Percentiles rank a stretch among this genome's conserved stretches.
phyloP scores from a whole-genome alignment of 2,797 vertebrate species.

The Malacoctenus gilli region DNA sequence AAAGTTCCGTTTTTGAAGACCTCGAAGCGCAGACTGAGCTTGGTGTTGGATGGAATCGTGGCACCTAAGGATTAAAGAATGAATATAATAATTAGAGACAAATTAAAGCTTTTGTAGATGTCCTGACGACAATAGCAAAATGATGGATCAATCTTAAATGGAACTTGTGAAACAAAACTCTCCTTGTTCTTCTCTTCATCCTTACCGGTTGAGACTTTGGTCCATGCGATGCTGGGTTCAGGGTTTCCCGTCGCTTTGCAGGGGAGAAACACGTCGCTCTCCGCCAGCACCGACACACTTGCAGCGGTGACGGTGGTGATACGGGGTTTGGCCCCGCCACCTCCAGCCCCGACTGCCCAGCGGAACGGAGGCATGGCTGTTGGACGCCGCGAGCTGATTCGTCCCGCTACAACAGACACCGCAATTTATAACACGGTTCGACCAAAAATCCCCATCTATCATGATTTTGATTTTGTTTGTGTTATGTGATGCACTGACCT shows the following conservation, averaged over 20 bases:
- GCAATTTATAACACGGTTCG: too few species aligned
- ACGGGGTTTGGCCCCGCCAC: slow-evolving; percentile 68
- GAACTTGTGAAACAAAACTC: too few species aligned
- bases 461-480: neutral
- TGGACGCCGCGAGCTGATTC: slow-evolving; percentile 50
- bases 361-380: slow-evolving; percentile 75
- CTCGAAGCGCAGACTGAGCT: slow-evolving; percentile 82
- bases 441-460: too few species aligned
- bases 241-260: slow-evolving; percentile 81
- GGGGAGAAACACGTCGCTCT: slow-evolving; percentile 76
- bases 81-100: too few species aligned
- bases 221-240: slow-evolving; percentile 79
- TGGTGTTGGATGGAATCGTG: slow-evolving; percentile 81
- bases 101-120: too few species aligned
- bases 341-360: slow-evolving; percentile 58
- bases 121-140: too few species aligned
- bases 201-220: slow-evolving; percentile 84
- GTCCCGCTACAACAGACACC: slow-evolving; percentile 30
- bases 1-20: slow-evolving; percentile 84
- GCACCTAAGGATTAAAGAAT: slow-evolving; percentile 69
- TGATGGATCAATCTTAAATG: too few species aligned
- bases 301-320: slow-evolving; percentile 73
- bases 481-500: slow-evolving; percentile 48
- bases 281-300: slow-evolving; percentile 78
- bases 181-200: neutral